Conservation (phyloP, 2,113 vertebrate genomes). For the Podarcis muralis region DNA sequence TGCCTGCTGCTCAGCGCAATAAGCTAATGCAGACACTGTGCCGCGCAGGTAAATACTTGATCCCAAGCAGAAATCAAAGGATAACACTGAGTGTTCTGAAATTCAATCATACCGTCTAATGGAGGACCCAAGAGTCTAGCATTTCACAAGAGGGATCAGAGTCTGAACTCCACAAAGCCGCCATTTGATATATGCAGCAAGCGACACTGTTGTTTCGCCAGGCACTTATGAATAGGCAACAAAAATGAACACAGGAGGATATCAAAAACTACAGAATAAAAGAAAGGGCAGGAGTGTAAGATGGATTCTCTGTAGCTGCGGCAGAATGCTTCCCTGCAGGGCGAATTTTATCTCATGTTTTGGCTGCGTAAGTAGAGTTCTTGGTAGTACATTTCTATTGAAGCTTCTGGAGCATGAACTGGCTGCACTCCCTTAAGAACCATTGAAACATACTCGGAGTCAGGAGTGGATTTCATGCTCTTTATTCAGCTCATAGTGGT, state of each 20-base stretch:
- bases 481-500: no score
- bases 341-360: neutral
- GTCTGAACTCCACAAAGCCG: constrained; percentile 26
- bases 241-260: neutral
- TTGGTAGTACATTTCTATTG: neutral
- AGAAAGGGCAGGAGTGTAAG: constrained; percentile 6
- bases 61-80: constrained; percentile 38
- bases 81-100: neutral
- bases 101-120: constrained; percentile 20
- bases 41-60: constrained; percentile 14
- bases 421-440: no score
- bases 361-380: neutral
- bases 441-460: no score
- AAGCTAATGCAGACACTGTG: neutral
- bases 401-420: neutral
- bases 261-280: no score
- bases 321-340: neutral
- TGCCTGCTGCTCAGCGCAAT: neutral
- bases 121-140: neutral
- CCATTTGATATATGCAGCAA: constrained; percentile 7
- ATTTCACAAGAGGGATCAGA: constrained; percentile 38
- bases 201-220: constrained; percentile 48
- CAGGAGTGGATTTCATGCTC: no score
- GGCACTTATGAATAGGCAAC: constrained; percentile 31
- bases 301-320: neutral